phyloP scores from a whole-genome alignment of 2,113 vertebrate genomes.

The Pangasianodon hypophthalmus region DNA sequence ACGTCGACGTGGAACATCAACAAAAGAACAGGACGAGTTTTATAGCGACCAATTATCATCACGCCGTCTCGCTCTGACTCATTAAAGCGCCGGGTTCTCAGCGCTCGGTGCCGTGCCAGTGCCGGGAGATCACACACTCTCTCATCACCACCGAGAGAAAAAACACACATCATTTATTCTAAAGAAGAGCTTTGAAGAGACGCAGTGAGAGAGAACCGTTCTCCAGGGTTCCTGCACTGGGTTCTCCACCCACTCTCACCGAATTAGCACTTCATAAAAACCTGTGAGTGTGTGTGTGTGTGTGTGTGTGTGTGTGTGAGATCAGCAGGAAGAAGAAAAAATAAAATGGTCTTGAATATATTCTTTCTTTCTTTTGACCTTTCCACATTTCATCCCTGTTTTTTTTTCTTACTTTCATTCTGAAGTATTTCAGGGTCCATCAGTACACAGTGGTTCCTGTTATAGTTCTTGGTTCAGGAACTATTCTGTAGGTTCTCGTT shows the following conservation, averaged over 20 bases:
- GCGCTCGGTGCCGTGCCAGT: neutral
- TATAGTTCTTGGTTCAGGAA: too few species aligned
- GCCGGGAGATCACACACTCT: slow-evolving; percentile 1
- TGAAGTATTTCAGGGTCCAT: too few species aligned
- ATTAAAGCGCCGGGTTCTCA: slow-evolving; percentile 13
- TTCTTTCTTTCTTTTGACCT: too few species aligned
- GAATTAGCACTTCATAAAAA: neutral
- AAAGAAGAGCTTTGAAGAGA: slow-evolving; percentile 19
- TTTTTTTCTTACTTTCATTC: too few species aligned
- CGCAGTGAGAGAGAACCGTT: neutral
- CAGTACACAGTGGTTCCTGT: too few species aligned
- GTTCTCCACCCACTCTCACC: neutral
- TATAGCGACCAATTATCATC: slow-evolving; percentile 44
- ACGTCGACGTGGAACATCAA: slow-evolving; percentile 26
- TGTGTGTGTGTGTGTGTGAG: neutral
- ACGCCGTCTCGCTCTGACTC: slow-evolving; percentile 27
- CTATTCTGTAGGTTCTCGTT: too few species aligned
- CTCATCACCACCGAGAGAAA: neutral
- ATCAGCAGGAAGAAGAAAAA: too few species aligned
- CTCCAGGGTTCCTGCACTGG: neutral
- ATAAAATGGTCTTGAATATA: too few species aligned
- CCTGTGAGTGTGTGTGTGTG: slow-evolving; percentile 9
- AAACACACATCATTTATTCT: neutral
- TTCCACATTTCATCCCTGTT: too few species aligned
- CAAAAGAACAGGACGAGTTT: slow-evolving; percentile 13